phyloP scores from a whole-genome alignment of 2,113 vertebrate genomes.

The Equus quagga region DNA sequence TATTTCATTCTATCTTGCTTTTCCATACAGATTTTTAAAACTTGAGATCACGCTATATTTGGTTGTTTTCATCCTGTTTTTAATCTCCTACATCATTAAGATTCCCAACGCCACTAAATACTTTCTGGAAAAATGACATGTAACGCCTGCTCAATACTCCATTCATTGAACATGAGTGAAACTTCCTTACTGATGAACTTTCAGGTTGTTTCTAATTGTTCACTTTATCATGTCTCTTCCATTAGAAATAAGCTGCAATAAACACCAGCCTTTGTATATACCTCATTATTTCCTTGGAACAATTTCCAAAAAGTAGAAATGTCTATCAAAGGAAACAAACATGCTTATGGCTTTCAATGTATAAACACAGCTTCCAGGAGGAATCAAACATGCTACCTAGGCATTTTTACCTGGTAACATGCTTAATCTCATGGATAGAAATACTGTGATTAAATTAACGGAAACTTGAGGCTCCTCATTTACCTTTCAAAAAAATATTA shows the following conservation, averaged over 20 bases:
- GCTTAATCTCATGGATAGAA: neutral
- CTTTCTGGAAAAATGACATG: neutral
- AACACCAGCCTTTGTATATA: neutral
- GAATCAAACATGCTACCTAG: neutral
- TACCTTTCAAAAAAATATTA: neutral
- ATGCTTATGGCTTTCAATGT: neutral
- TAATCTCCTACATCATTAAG: neutral
- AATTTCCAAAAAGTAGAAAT: constrained; percentile 25
- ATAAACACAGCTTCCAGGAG: neutral
- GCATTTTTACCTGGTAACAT: neutral
- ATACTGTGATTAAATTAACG: constrained; percentile 30
- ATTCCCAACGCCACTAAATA: neutral
- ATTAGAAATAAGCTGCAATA: neutral
- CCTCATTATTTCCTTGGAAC: constrained; percentile 4
- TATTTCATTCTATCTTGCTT: neutral
- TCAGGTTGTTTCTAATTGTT: constrained; percentile 10
- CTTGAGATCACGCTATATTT: neutral
- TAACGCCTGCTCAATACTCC: neutral
- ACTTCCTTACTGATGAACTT: constrained; percentile 11
- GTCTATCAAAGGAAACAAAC: neutral
- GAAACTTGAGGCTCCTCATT: neutral
- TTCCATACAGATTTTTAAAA: neutral
- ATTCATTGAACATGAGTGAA: neutral
- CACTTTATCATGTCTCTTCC: neutral
- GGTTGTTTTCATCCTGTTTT: neutral